Conservation (phyloP, 64 coral and sea anemone species). For the Actinia equina region DNA sequence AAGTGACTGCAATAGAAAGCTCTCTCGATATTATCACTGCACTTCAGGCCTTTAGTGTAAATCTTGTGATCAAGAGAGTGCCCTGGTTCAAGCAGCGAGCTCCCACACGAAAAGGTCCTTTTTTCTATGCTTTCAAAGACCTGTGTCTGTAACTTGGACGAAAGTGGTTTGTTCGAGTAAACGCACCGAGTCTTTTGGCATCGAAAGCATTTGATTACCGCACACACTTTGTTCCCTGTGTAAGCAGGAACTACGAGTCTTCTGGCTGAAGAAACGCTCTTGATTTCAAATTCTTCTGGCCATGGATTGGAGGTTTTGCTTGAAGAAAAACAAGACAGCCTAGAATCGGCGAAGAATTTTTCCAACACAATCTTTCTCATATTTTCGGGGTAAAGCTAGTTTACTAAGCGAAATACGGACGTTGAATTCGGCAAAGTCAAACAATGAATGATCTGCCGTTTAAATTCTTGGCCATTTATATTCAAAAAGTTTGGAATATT, state of each 20-base stretch:
- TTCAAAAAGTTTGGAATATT: too few species aligned
- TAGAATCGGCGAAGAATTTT: too few species aligned
- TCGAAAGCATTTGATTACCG: background rate
- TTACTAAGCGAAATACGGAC: too few species aligned
- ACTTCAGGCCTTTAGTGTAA: background rate
- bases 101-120: background rate
- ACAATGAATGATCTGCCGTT: too few species aligned
- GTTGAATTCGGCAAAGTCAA: too few species aligned
- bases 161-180: background rate
- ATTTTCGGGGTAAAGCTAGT: too few species aligned
- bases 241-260: background rate
- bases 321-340: too few species aligned
- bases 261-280: too few species aligned
- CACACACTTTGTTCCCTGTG: background rate
- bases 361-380: too few species aligned
- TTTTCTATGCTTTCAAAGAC: background rate
- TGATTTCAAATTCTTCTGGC: too few species aligned
- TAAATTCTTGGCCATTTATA: too few species aligned
- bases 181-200: background rate
- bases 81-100: background rate
- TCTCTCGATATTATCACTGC: background rate
- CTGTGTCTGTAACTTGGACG: background rate
- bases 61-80: background rate
- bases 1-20: background rate
- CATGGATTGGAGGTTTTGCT: too few species aligned